These are phyloP conservation scores for Phaethornis superciliosus DNA, from an alignment of 2,113 vertebrate genomes.

Conservation along the genomic window DNA sequence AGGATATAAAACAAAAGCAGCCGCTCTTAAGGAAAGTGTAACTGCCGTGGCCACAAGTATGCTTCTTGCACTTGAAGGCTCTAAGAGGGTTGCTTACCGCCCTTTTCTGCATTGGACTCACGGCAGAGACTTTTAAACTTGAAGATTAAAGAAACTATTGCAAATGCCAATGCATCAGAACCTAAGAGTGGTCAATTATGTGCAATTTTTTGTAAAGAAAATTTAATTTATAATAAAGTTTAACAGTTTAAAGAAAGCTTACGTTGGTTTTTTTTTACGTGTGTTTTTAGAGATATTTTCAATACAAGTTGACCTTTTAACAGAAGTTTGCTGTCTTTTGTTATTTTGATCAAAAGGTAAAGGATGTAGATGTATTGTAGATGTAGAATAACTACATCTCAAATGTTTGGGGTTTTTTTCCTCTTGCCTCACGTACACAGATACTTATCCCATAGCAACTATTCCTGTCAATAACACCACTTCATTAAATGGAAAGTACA, in stretches of 20 bases:
- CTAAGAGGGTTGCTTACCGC: conserved; percentile 80
- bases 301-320: conserved; percentile 68
- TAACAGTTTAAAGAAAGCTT: conserved; percentile 85
- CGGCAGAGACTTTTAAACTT: conserved; percentile 87
- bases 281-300: conserved; percentile 73
- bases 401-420: not conserved
- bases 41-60: conserved; percentile 82
- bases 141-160: conserved; percentile 84
- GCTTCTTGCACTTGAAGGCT: conserved; percentile 85
- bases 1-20: conserved; percentile 84
- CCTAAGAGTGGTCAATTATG: conserved; percentile 87
- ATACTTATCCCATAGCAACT: not conserved
- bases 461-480: not conserved
- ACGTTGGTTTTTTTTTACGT: conserved; percentile 80
- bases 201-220: conserved; percentile 92
- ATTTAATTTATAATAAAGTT: conserved; percentile 91
- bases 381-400: not conserved
- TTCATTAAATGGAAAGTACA: not conserved
- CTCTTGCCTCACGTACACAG: not conserved
- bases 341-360: conserved; percentile 14
- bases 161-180: conserved; percentile 86
- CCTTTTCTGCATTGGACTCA: conserved; percentile 84
- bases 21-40: conserved; percentile 81
- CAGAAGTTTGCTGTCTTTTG: conserved; percentile 27
- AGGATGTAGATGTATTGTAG: not conserved